Evolutionary conservation across 1,140 invertebrate species (phyloP).

Genomic region (Tetragonula clypearis): DNA sequence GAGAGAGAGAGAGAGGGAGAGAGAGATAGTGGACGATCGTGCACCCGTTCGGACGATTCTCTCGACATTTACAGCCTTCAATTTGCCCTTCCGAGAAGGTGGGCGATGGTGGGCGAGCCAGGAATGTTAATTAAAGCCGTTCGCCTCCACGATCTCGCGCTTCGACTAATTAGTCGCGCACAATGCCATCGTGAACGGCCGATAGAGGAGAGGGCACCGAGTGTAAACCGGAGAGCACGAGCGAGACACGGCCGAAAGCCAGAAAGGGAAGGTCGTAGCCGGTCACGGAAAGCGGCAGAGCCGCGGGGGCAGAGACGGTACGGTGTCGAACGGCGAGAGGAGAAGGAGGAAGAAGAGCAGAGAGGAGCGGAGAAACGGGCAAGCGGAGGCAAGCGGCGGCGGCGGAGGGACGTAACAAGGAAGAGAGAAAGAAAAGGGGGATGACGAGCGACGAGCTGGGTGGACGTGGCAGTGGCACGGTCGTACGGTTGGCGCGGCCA

Average conservation of each 20-base stretch:
- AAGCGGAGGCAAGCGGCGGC: not conserved
- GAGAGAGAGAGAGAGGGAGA: too few species aligned
- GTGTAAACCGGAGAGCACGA: slow-evolving; percentile 46
- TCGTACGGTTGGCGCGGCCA: not conserved
- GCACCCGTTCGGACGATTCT: slow-evolving; percentile 64
- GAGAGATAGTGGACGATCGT: slow-evolving; percentile 31
- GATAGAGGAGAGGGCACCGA: slow-evolving; percentile 50
- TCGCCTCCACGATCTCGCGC: slow-evolving; percentile 79
- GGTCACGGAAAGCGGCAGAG: slow-evolving; percentile 30
- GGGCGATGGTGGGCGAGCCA: slow-evolving; percentile 72
- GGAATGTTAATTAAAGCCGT: slow-evolving; percentile 82
- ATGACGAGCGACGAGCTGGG: not conserved
- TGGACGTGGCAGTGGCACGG: not conserved
- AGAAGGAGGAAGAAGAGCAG: too few species aligned
- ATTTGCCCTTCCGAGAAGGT: slow-evolving; percentile 77
- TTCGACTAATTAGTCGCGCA: slow-evolving; percentile 81
- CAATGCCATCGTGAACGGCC: slow-evolving; percentile 74
- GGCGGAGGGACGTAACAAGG: not conserved
- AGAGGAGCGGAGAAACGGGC: not conserved
- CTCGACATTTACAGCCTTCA: slow-evolving; percentile 80
- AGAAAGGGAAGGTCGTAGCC: not conserved
- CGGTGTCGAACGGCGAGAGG: not conserved
- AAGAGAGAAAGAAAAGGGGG: not conserved
- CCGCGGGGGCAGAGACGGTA: not conserved
- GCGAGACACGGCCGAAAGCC: slow-evolving; percentile 17